Evolutionary conservation across 2,888 invertebrate species (phyloP).

Genomic region (Reticulitermes lucifugus): DNA sequence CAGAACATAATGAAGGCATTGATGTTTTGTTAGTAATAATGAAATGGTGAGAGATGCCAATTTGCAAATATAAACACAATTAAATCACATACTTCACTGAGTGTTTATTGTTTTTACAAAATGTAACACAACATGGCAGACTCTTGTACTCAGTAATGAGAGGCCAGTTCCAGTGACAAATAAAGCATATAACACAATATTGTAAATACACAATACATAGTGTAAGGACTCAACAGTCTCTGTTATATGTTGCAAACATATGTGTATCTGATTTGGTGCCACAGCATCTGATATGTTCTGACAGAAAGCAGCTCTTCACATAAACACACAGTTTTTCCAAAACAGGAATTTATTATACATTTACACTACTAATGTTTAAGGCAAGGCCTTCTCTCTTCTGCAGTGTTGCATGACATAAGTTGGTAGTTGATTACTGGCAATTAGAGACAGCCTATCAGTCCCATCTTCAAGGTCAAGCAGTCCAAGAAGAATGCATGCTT

Average conservation of each 20-base stretch:
- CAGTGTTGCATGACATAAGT: neutral
- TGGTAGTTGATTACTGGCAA: neutral
- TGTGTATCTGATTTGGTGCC: neutral
- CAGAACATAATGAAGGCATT: no score
- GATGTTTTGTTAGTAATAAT: no score
- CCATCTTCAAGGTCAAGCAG: no score
- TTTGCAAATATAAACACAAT: no score
- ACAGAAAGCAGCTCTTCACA: neutral
- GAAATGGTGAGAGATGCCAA: no score
- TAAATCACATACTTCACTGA: no score
- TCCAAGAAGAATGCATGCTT: no score
- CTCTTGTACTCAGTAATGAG: neutral
- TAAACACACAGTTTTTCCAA: neutral
- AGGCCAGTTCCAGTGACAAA: neutral
- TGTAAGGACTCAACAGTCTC: neutral
- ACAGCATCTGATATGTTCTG: neutral
- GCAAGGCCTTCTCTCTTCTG: neutral
- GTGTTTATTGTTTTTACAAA: slow-evolving; percentile 10
- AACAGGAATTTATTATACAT: neutral
- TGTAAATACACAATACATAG: neutral
- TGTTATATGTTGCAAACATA: neutral
- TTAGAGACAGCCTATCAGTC: no score
- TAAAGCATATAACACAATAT: neutral
- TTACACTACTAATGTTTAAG: neutral
- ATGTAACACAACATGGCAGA: neutral